Base-by-base conservation (phyloP, 2,888 invertebrate genomes). In the Cyclophora punctaria region DNA sequence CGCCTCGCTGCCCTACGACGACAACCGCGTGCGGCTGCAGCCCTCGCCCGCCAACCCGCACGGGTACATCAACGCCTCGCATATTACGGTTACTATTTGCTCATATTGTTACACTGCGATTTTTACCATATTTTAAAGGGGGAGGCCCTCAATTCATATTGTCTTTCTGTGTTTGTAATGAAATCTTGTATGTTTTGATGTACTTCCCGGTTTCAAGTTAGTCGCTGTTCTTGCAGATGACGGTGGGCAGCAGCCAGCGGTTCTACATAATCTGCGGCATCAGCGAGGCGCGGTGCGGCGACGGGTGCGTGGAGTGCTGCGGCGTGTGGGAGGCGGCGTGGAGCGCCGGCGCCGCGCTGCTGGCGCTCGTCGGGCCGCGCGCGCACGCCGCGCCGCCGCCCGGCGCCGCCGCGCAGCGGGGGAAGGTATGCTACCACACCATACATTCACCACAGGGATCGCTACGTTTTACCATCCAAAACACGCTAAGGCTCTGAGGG, bases 31-130 rank as follows among this genome's bases (percentile, higher is more conserved):
- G 41, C 90, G 94, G 55, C 83, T 98, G 34, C 92, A 93, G n/a
- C 95, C 97, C 4, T 91, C 93, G 5, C 93, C 94, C 67, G 91
- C 92, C 63, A 98, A 98, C 81, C 93, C 94, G 49, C 91, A 92
- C 69, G 98, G 98, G 7, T 98, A 98, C 69, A 95, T 98, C 61
- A 98, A 98, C 85, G 97, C 97, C 2, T 97, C 96, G 3, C 95
- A 96, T 70, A 92, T 98, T 56, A 95, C 95, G 66, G 96, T 96
- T 76, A 74, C 73, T 20, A 20, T 20, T 20, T 20, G 20, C 20
- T 20, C 2, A 20, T 20, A 20, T 2, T 20, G 20, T 20, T 20
- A 20, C 20, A 20, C 20, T 20, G 20, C 20, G 20, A n/a, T 20
- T 20, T 20, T 20, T 20, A 20, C 20, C 20, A 20, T 20, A 20